A percentile compares a stretch with the other conserved stretches of the same genome.
These are phyloP conservation scores for Apodemia duryi DNA, from an alignment of 2,888 invertebrate species.

Conservation along the genomic window DNA sequence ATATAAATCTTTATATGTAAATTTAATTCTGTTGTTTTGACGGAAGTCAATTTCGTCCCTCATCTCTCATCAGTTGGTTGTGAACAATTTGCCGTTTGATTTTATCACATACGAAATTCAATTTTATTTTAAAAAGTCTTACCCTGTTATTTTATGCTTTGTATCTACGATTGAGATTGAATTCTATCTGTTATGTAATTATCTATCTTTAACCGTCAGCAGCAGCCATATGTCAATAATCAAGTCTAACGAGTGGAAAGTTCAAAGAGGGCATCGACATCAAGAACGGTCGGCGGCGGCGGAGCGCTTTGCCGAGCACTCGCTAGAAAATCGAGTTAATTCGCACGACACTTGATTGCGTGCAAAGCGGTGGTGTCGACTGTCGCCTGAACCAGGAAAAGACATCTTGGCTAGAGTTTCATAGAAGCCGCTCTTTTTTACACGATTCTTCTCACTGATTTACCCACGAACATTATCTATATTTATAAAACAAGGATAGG, in stretches of 20 bases:
- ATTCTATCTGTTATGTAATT: slow-evolving; percentile 8
- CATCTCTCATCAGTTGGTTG: slow-evolving; percentile 15
- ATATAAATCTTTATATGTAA: slow-evolving; percentile 19
- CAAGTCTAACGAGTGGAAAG: slow-evolving; percentile 72
- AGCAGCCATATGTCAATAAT: slow-evolving; percentile 59
- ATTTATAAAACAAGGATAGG: neutral
- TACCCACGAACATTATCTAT: neutral
- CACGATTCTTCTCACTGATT: neutral
- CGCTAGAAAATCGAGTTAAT: slow-evolving; percentile 59
- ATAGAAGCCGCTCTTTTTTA: slow-evolving; percentile 17
- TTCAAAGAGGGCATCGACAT: slow-evolving; percentile 65
- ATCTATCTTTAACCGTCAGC: slow-evolving; percentile 1
- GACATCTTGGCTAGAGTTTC: slow-evolving; percentile 19
- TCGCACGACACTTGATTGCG: slow-evolving; percentile 50
- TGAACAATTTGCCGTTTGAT: slow-evolving; percentile 16
- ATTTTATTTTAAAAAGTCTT: neutral
- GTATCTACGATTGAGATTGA: neutral
- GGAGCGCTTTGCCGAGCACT: slow-evolving; percentile 57
- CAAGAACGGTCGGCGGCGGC: slow-evolving; percentile 36
- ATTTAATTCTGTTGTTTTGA: slow-evolving; percentile 18
- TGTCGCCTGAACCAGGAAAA: slow-evolving; percentile 24
- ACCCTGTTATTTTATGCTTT: neutral
- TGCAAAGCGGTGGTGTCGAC: slow-evolving; percentile 27
- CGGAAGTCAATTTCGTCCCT: slow-evolving; percentile 16
- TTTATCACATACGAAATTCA: neutral